phyloP scores from a whole-genome alignment of 64 coral and sea anemone genomes.

The Trachythela sp. region DNA sequence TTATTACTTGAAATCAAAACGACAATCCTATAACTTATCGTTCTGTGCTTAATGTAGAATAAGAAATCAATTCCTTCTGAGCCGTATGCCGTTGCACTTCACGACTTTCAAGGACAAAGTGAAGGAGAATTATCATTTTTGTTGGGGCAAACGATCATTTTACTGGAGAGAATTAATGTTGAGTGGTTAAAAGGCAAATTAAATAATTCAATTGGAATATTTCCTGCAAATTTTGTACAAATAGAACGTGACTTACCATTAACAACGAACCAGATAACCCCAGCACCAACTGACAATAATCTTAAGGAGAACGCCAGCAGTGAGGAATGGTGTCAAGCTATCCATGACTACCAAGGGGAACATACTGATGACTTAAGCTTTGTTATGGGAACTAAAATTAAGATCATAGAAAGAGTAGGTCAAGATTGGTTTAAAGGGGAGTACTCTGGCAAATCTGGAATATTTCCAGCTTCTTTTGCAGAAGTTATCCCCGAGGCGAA shows the following conservation, averaged over 20 bases:
- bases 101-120: conserved; percentile 61
- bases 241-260: conserved; percentile 53
- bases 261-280: not conserved
- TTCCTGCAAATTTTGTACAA: conserved; percentile 80
- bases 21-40: not conserved
- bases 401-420: conserved; percentile 57
- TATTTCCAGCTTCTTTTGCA: conserved; percentile 78
- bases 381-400: conserved; percentile 47
- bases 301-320: not conserved
- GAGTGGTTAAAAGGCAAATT: conserved; percentile 79
- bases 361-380: conserved; percentile 66
- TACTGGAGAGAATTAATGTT: conserved; percentile 59
- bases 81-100: conserved; percentile 55
- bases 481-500: conserved; percentile 35
- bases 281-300: not conserved
- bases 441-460: conserved; percentile 46
- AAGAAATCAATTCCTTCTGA: not conserved
- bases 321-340: not conserved
- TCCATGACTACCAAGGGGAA: conserved; percentile 16
- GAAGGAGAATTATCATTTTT: not conserved
- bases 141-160: conserved; percentile 55
- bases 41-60: too few species aligned
- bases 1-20: not conserved
- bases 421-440: conserved; percentile 82
- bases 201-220: conserved; percentile 55